Evolutionary conservation across 2,113 vertebrate genomes (phyloP), one percentile per base, ranked within the genome.

Genomic region (Chloropsis cyanopogon): DNA sequence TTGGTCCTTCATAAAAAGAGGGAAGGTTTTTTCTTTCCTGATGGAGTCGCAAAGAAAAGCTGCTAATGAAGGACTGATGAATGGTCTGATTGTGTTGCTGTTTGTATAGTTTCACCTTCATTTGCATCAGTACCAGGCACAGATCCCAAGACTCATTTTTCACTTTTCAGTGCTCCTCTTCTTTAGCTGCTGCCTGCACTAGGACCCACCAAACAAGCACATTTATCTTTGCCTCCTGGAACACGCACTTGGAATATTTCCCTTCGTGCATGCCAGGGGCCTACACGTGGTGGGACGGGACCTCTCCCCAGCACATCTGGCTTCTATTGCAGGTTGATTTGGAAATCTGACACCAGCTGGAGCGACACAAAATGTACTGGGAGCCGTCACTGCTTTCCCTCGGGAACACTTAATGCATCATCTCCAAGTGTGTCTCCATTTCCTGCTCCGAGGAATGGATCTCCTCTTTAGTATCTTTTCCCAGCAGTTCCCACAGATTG

Each of bases 41-140:
- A 42, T 88, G 93, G 82, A 88, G 17, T 19, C 86, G 89, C 82
- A 82, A 94, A 95, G 93, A 94, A 96, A 96, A 97, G 96, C 96
- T 95, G 95, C 96, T 98, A 98, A 98, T 97, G 97, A 98, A 97
- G 96, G 96, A 63, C 80, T 60, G 84, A 95, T 98, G 97, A 98
- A 98, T 98, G 93, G 96, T 61, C 44, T 31, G 37, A 98, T 98
- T 98, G 98, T 98, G 86, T 65, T 72, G 72, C 97, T 98, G 96
- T 98, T 97, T 98, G 97, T 97, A 96, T 97, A 93, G 97, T 96
- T 98, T 97, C 97, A 96, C 97, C 97, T 98, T 97, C 96, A 98
- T 98, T 98, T 98, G 97, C 97, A 97, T 98, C 96, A 89, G 98
- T 98, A 98, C 98, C 98, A 98, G 98, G 98, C 98, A 94, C 97